Evolutionary conservation across 2,113 vertebrate species (phyloP).

Genomic region (Silurus asotus): DNA sequence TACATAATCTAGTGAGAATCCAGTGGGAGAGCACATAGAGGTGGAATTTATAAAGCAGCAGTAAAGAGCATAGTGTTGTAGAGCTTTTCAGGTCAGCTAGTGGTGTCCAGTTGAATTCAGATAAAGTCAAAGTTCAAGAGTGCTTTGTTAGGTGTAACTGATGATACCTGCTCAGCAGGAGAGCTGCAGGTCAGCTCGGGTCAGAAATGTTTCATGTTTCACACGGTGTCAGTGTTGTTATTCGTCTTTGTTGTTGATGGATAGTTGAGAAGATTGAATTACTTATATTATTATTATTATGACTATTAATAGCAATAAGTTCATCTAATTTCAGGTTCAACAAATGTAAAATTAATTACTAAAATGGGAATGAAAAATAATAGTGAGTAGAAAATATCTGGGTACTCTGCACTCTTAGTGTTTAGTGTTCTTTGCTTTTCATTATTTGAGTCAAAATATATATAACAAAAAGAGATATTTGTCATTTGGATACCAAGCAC

Average conservation of each 20-base stretch:
- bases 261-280: no score
- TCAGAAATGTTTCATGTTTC: not conserved
- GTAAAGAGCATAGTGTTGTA: not conserved
- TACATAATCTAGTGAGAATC: not conserved
- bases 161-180: not conserved
- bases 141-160: constrained; percentile 7
- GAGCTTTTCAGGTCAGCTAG: not conserved
- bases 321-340: not conserved
- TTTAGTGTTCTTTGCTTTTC: not conserved
- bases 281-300: no score
- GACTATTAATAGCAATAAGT: not conserved
- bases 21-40: not conserved
- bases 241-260: not conserved
- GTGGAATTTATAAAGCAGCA: not conserved
- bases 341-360: not conserved
- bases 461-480: not conserved
- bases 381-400: not conserved
- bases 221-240: not conserved
- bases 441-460: not conserved
- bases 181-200: not conserved
- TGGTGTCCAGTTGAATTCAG: not conserved
- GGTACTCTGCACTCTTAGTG: not conserved
- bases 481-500: not conserved
- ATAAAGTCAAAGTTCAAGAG: constrained; percentile 24
- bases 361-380: not conserved